phyloP scores from a whole-genome alignment of 2,113 vertebrate species.

The Salvator merianae region DNA sequence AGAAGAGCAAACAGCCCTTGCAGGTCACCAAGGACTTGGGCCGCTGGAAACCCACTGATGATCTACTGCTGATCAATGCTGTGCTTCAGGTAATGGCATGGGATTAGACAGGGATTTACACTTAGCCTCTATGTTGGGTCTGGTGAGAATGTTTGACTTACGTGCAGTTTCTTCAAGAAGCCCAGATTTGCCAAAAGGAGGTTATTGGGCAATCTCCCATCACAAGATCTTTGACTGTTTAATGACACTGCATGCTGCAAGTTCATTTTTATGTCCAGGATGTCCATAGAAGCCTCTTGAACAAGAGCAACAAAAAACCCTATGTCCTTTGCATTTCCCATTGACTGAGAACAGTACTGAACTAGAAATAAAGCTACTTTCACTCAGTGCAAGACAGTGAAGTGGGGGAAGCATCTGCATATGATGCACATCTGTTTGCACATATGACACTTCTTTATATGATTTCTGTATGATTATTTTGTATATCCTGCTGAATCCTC shows the following conservation, averaged over 20 bases:
- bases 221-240: not conserved
- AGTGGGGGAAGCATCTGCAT: no score
- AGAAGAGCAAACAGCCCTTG: slow-evolving; percentile 94
- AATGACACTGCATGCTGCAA: not conserved
- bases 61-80: slow-evolving; percentile 91
- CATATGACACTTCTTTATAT: not conserved
- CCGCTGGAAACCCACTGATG: slow-evolving; percentile 93
- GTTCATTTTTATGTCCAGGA: not conserved
- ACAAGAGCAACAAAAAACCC: no score
- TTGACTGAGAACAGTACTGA: not conserved
- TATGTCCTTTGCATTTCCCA: not conserved
- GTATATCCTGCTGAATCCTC: not conserved
- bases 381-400: not conserved
- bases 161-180: not conserved
- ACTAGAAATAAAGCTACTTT: not conserved
- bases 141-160: no score
- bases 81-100: slow-evolving; percentile 86
- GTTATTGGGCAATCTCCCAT: not conserved
- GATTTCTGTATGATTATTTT: not conserved
- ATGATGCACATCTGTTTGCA: no score
- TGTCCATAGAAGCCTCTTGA: not conserved
- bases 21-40: slow-evolving; percentile 94
- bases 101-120: not conserved
- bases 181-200: not conserved
- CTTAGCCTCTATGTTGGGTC: no score